Base-by-base conservation (phyloP, 2,888 invertebrate species). In the Aquatica leii region DNA sequence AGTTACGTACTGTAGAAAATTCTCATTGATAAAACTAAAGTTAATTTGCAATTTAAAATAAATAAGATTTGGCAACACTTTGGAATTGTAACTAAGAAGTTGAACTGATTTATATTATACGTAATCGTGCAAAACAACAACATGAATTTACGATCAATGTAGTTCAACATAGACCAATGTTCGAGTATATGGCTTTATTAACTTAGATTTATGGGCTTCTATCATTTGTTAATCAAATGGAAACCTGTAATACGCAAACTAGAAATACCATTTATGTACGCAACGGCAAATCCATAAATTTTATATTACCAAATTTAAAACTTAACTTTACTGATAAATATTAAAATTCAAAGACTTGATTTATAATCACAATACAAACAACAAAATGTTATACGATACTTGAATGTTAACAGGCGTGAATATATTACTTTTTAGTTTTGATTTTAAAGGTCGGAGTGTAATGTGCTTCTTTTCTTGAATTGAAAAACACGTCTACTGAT, bases 141-240 rank as follows among this genome's bases (percentile, higher is more conserved):
- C 53, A 46, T 14, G 35, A 40, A 65, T 65, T 65, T 65, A 65
- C 62, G 62, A 46, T 37, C 59, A 37, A 65, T 59, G 63, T 63
- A 60, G 72, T 64, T 69, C 71, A 74, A 74, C 46, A 46, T 73
- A 74, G 77, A 75, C 74, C 77, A 76, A 75, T 74, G 76, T 77
- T 76, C 73, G 73, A 76, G 75, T 74, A 72, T 78, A 80, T 78
- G 79, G 77, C 80, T 80, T 80, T 80, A 80, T 80, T 80, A 80
- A 79, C 79, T 76, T 74, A 73, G 78, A 80, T 80, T 80, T 80
- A 80, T 78, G 75, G 72, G 65, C 66, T 58, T 68, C 76, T 78
- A 78, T 78, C 78, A 77, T 65, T 78, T 76, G 78, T 76, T 80
- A 80, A 80, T 80, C 80, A 80, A 80, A 79, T 77, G 76, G 78